Evolutionary conservation across 2,113 vertebrate species (phyloP).

Genomic region (Mus pahari): DNA sequence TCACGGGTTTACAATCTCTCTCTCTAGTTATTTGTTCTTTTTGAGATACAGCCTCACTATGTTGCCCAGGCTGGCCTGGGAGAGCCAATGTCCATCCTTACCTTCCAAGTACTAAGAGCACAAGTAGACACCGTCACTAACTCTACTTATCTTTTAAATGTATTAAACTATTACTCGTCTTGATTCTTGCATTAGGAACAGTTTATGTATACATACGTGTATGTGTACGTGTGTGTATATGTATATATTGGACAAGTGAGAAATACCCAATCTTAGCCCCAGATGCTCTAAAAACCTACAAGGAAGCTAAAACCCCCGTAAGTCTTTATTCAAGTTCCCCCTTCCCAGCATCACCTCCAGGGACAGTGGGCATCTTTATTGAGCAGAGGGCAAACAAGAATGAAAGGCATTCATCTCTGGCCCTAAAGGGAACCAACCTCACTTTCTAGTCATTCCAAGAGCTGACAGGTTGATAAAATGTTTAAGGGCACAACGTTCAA

Average conservation of each 20-base stretch:
- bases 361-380: slow-evolving; percentile 32
- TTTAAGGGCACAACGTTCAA: slow-evolving; percentile 86
- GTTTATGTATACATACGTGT: too few relatives aligned
- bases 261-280: neutral
- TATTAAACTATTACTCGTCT: slow-evolving; percentile 25
- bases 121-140: neutral
- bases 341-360: neutral
- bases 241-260: neutral
- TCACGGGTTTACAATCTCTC: neutral
- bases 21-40: neutral
- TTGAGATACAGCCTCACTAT: neutral
- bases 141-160: neutral
- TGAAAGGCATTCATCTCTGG: slow-evolving; percentile 60
- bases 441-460: slow-evolving; percentile 79
- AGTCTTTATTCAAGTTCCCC: slow-evolving; percentile 51
- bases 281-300: neutral
- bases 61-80: neutral
- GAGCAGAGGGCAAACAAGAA: neutral
- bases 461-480: slow-evolving; percentile 87
- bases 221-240: neutral
- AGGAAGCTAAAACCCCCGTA: neutral
- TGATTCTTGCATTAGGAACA: neutral
- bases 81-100: neutral
- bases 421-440: slow-evolving; percentile 79
- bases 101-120: neutral